A percentile compares a stretch with the other conserved stretches of the same genome.
Evolutionary conservation across 2,888 invertebrate genomes (phyloP).

Genomic region (Ashinkailepas kermadecensis): DNA sequence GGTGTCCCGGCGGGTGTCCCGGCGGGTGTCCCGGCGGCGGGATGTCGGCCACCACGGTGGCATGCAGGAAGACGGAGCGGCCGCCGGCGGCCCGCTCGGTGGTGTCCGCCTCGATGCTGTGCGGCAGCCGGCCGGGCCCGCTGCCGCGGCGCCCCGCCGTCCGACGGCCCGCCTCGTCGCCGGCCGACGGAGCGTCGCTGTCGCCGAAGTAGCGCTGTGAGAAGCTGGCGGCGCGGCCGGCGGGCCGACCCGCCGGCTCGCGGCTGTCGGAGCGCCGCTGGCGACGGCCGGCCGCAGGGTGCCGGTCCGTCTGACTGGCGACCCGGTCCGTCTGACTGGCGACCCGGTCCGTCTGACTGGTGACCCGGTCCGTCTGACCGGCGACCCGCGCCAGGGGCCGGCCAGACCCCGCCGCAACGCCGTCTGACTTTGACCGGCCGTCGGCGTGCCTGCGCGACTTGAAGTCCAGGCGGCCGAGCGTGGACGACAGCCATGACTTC

Average conservation of each 20-base stretch:
- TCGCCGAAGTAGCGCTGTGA: constrained; percentile 33
- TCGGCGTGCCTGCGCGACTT: constrained; percentile 21
- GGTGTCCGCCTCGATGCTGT: constrained; percentile 24
- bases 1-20: neutral
- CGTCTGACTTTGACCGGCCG: neutral
- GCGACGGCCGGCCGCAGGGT: neutral
- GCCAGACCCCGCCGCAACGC: too few species aligned
- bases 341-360: too few species aligned
- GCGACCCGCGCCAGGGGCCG: too few species aligned
- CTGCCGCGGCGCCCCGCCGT: neutral
- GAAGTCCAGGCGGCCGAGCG: constrained; percentile 28
- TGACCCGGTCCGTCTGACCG: too few species aligned
- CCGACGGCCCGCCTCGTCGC: neutral
- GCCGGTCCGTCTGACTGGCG: neutral
- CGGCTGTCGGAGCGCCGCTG: neutral
- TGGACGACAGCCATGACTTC: constrained; percentile 30
- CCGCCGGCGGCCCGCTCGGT: constrained; percentile 25
- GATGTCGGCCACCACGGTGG: constrained; percentile 37
- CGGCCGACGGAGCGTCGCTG: constrained; percentile 26
- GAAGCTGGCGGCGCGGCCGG: constrained; percentile 27
- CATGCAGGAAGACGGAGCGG: constrained; percentile 37
- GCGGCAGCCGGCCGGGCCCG: neutral
- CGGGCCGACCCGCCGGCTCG: constrained; percentile 7
- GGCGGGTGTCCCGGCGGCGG: constrained; percentile 29
- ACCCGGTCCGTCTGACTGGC: too few species aligned